phyloP scores from a whole-genome alignment of 1,140 invertebrate genomes.

The Lethocerus indicus region DNA sequence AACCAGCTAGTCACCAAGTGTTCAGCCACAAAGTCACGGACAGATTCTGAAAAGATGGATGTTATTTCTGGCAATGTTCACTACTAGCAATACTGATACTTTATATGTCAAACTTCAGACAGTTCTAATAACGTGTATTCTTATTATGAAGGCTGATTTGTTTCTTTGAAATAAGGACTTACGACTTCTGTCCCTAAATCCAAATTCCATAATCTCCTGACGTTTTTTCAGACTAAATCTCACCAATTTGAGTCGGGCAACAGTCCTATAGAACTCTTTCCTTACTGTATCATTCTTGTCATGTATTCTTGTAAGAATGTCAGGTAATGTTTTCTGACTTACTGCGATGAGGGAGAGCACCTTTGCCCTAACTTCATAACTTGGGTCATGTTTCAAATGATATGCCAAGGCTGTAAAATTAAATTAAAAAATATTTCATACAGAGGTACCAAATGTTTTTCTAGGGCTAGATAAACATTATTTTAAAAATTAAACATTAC shows the following conservation, averaged over 20 bases:
- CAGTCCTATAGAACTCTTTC: constrained; percentile 48
- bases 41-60: constrained; percentile 20
- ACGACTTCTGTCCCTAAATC: constrained; percentile 43
- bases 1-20: constrained; percentile 45
- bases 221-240: constrained; percentile 50
- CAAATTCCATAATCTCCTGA: constrained; percentile 40
- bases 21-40: constrained; percentile 26
- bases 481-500: not conserved
- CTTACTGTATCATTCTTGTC: constrained; percentile 61
- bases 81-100: not conserved
- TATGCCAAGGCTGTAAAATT: constrained; percentile 45
- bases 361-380: constrained; percentile 46
- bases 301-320: constrained; percentile 47
- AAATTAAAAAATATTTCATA: constrained; percentile 1
- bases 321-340: constrained; percentile 40
- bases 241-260: constrained; percentile 45
- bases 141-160: not conserved
- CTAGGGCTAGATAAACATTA: not conserved
- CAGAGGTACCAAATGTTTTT: not conserved
- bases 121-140: not conserved
- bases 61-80: not conserved
- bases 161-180: not conserved
- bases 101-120: not conserved
- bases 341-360: constrained; percentile 47
- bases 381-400: constrained; percentile 57